Conservation (phyloP, 2,797 vertebrate species). For the Megalops cyprinoides region DNA sequence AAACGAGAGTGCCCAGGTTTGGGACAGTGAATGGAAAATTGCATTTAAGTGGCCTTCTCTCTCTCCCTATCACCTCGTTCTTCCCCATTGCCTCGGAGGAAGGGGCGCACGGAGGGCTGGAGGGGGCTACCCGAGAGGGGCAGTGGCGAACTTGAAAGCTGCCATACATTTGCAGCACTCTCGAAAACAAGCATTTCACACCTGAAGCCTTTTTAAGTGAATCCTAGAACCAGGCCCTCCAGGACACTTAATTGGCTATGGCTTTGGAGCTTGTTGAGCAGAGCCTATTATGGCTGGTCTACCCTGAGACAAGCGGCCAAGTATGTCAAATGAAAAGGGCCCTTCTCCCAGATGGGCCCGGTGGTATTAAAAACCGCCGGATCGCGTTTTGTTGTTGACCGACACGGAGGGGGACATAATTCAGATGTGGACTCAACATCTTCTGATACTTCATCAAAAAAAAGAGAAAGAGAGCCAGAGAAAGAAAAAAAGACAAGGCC, state of each 20-base stretch:
- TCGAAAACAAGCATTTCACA: conserved; percentile 99
- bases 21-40: conserved; percentile 98
- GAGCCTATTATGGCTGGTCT: conserved; percentile 89
- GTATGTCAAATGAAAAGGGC: conserved; percentile 92
- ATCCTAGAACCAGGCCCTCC: conserved; percentile 96
- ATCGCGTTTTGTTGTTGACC: conserved; percentile 87
- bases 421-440: conserved; percentile 66
- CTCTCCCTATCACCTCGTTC: conserved; percentile 72
- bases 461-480: not conserved
- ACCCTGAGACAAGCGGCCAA: conserved; percentile 83
- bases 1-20: conserved; percentile 86
- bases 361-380: conserved; percentile 83
- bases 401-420: conserved; percentile 67
- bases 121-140: conserved; percentile 58
- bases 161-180: conserved; percentile 97
- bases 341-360: conserved; percentile 86
- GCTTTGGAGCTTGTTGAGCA: conserved; percentile 90
- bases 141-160: conserved; percentile 88
- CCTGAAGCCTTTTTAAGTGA: conserved; percentile 97
- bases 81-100: conserved; percentile 80
- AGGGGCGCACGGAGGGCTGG: conserved; percentile 73
- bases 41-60: conserved; percentile 97
- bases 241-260: conserved; percentile 99
- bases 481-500: conserved; percentile 9
- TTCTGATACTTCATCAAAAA: conserved; percentile 56